Percentiles rank a stretch among this genome's conserved stretches.
Evolutionary conservation across 1,140 invertebrate species (phyloP).

Genomic region (Anoplolepis gracilipes): DNA sequence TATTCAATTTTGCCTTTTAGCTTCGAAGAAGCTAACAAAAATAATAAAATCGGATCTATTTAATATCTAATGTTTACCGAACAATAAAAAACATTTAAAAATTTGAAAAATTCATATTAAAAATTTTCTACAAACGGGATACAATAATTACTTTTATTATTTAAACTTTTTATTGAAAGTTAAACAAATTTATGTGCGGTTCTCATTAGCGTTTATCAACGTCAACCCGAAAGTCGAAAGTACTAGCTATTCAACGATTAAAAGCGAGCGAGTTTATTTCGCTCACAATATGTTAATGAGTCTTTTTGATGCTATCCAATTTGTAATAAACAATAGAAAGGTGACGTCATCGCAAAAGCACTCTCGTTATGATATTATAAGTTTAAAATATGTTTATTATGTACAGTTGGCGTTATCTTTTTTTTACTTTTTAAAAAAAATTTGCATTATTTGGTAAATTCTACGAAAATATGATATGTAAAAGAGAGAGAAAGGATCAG

Average conservation of each 20-base stretch:
- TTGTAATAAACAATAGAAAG: slow-evolving; percentile 25
- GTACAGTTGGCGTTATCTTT: too few relatives aligned
- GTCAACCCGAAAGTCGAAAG: slow-evolving; percentile 12
- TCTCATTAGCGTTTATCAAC: slow-evolving; percentile 73
- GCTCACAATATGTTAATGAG: slow-evolving; percentile 53
- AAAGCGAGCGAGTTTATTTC: slow-evolving; percentile 59
- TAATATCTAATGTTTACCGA: too few relatives aligned
- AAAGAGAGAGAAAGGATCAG: too few relatives aligned
- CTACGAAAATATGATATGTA: too few relatives aligned
- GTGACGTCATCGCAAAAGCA: slow-evolving; percentile 14
- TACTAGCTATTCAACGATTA: slow-evolving; percentile 56
- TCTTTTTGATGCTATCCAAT: slow-evolving; percentile 34
- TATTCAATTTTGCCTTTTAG: not conserved
- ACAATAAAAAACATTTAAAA: not conserved
- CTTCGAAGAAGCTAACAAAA: not conserved
- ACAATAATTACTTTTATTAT: slow-evolving; percentile 67
- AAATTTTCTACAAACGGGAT: not conserved
- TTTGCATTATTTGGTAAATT: too few relatives aligned
- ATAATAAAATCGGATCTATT: not conserved
- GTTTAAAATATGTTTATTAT: too few relatives aligned
- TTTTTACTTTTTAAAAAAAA: too few relatives aligned
- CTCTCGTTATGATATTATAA: slow-evolving; percentile 58
- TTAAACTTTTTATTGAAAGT: slow-evolving; percentile 71
- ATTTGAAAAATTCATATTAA: not conserved
- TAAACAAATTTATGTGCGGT: slow-evolving; percentile 55